Evolutionary conservation across 2,888 invertebrate genomes (phyloP), one percentile per base, ranked within the genome.

Genomic region (Chrysotoxum bicinctum): DNA sequence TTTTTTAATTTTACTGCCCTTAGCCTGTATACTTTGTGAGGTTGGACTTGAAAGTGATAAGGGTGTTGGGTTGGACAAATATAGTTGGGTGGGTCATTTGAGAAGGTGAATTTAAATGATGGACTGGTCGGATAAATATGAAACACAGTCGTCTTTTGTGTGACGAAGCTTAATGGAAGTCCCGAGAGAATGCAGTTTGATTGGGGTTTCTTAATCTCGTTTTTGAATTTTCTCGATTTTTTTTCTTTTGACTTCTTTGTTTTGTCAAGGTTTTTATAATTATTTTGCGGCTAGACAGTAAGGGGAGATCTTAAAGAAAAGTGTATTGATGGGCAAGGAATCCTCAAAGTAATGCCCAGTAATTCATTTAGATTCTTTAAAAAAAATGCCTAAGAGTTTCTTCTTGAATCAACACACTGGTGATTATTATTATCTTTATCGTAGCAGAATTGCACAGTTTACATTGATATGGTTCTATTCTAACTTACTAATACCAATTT

Each of bases 1-100:
- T 40, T 56, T 26, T 16, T 30, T 64, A 32, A 9, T n/a, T 30
- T 23, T 5, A 35, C 40, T 60, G 35, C 37, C n/a, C 21, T 5
- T 50, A 14, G 12, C 23, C 12, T 23, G 40, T 14, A 21, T 48
- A 56, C 43, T 43, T 37, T 60, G 21, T 23, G 40, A 60, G 32
- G 75, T 48, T 75, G 80, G 75, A 19, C 50, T 58, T 37, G 50
- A 54, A 56, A 75, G 64, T 81, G 80, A 81, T 81, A 75, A 75
- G 78, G 78, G 68, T 68, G 64, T 56, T 81, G 80, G 69, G 66
- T 35, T 66, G 66, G 62, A n/a, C 14, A 10, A 8, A 2, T 1
- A 12, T 10, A 9, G 23, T 2, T 14, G 40, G 12, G 23, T 52
- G 79, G 50, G 35, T 79, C 58, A 84, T 79, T 84, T 84, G 79